Evolutionary conservation across 2,888 invertebrate genomes (phyloP).

Genomic region (Carpatolechia fugitivella): DNA sequence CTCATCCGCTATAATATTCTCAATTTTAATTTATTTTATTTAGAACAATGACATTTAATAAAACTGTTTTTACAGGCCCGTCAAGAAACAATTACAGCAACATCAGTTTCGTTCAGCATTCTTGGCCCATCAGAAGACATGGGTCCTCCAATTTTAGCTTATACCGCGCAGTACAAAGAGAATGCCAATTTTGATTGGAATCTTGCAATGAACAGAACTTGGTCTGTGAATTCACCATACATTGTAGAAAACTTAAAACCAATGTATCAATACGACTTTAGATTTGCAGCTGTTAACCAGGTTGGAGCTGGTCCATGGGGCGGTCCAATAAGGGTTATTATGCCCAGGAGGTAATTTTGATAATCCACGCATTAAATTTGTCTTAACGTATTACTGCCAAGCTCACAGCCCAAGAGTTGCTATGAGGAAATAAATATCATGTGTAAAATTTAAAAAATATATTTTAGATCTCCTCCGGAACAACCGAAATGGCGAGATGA

Average conservation of each 20-base stretch:
- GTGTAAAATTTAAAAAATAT: background rate
- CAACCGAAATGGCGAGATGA: constrained; percentile 74
- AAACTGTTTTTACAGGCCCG: constrained; percentile 81
- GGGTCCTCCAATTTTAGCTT: constrained; percentile 87
- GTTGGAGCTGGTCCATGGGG: constrained; percentile 90
- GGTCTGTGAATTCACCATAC: constrained; percentile 89
- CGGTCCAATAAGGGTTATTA: constrained; percentile 81
- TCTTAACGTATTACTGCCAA: background rate
- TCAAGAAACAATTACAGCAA: constrained; percentile 87
- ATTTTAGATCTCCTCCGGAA: constrained; percentile 84
- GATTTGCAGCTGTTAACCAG: constrained; percentile 91
- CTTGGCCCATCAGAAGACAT: constrained; percentile 86
- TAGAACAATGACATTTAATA: too few relatives aligned
- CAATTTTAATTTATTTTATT: too few relatives aligned
- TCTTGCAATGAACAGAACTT: constrained; percentile 83
- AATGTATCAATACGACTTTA: constrained; percentile 87
- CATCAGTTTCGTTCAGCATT: constrained; percentile 89
- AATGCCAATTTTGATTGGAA: constrained; percentile 84
- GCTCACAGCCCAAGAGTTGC: too few relatives aligned
- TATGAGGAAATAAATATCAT: too few relatives aligned
- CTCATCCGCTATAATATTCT: background rate
- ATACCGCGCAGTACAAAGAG: constrained; percentile 87
- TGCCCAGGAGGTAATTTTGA: constrained; percentile 81
- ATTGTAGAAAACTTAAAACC: constrained; percentile 89
- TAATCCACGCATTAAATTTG: background rate